Conservation (phyloP, 1,140 invertebrate species). For the Zaprionus inermis region DNA sequence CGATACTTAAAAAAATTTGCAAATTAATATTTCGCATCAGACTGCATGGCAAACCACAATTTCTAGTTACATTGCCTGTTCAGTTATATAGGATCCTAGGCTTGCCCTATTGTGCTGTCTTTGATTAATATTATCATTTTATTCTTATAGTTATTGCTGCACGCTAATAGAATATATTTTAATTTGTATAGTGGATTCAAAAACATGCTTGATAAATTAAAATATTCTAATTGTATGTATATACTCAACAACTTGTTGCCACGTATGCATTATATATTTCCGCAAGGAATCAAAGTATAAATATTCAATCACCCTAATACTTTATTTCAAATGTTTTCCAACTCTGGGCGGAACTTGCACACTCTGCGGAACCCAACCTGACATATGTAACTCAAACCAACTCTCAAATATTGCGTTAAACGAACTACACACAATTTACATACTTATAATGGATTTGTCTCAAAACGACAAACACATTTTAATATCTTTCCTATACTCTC, state of each 20-base stretch:
- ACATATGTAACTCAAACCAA: background rate
- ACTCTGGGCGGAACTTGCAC: conserved; percentile 65
- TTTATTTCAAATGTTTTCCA: conserved; percentile 66
- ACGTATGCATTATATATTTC: background rate
- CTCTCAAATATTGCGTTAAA: conserved; percentile 25
- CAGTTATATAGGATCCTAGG: background rate
- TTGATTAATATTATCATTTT: background rate
- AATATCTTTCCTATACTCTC: conserved; percentile 36
- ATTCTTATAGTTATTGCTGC: background rate
- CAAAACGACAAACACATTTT: conserved; percentile 31
- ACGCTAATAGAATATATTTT: background rate
- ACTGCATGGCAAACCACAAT: conserved; percentile 3
- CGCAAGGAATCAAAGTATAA: conserved; percentile 43
- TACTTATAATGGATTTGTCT: conserved; percentile 28
- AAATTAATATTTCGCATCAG: too few relatives aligned
- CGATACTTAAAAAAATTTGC: background rate
- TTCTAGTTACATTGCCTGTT: background rate
- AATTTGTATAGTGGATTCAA: background rate
- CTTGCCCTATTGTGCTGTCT: background rate
- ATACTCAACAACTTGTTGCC: conserved; percentile 4
- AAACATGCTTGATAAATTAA: background rate
- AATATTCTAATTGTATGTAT: background rate
- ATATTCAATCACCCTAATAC: conserved; percentile 62
- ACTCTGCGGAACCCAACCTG: conserved; percentile 53
- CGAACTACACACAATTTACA: conserved; percentile 23